Percentiles rank a stretch among this genome's conserved stretches.
These are phyloP conservation scores for Rhopilema esculentum DNA, from an alignment of 30 jellyfish, hydroid and myxozoan species.

Conservation along the genomic window DNA sequence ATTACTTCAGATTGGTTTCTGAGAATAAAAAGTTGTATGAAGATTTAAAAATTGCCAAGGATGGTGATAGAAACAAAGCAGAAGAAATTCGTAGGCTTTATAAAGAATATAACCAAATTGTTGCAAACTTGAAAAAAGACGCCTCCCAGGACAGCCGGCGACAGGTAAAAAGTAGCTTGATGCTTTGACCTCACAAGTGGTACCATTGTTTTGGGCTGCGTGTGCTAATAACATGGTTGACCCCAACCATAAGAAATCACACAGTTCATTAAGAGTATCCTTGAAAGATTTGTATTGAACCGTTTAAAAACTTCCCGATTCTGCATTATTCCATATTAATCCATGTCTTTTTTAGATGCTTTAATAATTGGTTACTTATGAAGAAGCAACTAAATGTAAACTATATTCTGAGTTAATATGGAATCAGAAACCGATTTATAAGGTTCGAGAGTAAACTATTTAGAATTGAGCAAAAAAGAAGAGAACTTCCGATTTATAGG, in stretches of 20 bases:
- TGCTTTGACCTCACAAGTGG: constrained; percentile 72
- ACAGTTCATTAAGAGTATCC: neutral
- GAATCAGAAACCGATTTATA: too few species aligned
- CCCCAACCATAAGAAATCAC: neutral
- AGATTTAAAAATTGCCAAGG: constrained; percentile 57
- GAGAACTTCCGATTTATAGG: too few species aligned
- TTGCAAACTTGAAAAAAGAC: constrained; percentile 69
- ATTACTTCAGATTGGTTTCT: constrained; percentile 52
- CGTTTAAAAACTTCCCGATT: neutral
- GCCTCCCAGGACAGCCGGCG: constrained; percentile 81
- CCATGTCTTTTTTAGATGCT: too few species aligned
- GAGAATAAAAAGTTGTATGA: constrained; percentile 59
- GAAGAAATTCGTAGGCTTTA: constrained; percentile 70
- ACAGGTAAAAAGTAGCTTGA: constrained; percentile 70
- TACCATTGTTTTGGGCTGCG: constrained; percentile 46
- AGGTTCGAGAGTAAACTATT: too few species aligned
- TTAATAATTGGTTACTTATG: too few species aligned
- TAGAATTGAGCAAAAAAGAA: too few species aligned
- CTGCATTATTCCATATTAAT: too few species aligned
- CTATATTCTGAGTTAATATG: too few species aligned
- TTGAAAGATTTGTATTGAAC: neutral
- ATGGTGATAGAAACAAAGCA: constrained; percentile 63
- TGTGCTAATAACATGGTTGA: constrained; percentile 14
- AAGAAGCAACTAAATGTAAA: too few species aligned
- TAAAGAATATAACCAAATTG: constrained; percentile 49